Base-by-base conservation (phyloP, 2,113 vertebrate species). In the Onychorhynchus coronatus region DNA sequence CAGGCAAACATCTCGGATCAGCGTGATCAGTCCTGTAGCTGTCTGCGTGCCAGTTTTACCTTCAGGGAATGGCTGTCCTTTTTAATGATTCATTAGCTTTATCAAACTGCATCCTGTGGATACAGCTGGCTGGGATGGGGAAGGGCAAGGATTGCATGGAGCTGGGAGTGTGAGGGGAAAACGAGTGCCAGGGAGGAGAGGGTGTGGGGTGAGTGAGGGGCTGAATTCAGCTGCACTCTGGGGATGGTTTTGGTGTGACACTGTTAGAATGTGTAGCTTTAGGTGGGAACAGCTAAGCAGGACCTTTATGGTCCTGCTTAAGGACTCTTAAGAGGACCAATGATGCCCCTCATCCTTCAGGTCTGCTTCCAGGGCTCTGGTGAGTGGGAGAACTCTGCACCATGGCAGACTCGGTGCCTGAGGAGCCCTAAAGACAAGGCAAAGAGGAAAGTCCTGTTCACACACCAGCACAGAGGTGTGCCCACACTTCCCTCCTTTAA, bases 21-120 rank as follows among this genome's bases (percentile, higher is more conserved):
- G 70, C 37, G 3, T 5, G 37, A 82, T 78, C 66, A 28, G 53
- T 31, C 91, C 65, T 65, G 95, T 24, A 63, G 87, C 81, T 44
- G 62, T 58, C 12, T 41, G 14, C 6, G 35, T 84, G 91, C 89
- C 80, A 61, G 1, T 44, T 35, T 35, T 59, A 33, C 87, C 94
- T 96, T 39, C 53, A 68, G 93, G 94, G 93, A 91, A 76, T 8
- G 62, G 74, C 70, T 82, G 85, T 89, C 86, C 84, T 92, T 79
- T 84, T 94, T 62, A 84, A 80, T 92, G 79, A 93, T 77, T 95
- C 83, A 85, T 86, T 65, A 85, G 72, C 50, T 63, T 52, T 52
- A 77, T 56, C 71, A 70, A 73, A 42, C 63, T 16, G 35, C 74
- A 55, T 65, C 53, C 66, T 52, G 4, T n/a, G 55, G 25, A n/a